Percentiles rank a stretch among this genome's conserved stretches.
phyloP scores from a whole-genome alignment of 2,888 invertebrate species.

The Drosophila picticornis region DNA sequence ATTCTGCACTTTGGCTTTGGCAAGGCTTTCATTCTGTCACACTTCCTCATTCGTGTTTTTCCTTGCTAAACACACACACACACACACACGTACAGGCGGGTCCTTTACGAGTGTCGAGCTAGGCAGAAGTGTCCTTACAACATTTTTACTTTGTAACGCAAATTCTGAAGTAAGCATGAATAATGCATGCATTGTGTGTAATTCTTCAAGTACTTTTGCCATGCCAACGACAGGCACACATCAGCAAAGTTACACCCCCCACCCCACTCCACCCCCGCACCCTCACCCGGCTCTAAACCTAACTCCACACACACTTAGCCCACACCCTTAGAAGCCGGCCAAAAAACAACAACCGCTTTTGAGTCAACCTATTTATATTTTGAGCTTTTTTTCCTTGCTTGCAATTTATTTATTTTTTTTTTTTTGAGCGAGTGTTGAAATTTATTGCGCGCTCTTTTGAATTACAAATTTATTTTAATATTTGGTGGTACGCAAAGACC shows the following conservation, averaged over 20 bases:
- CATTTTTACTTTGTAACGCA: slow-evolving; percentile 79
- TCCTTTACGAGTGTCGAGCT: slow-evolving; percentile 37
- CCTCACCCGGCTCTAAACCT: neutral
- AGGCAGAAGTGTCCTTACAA: slow-evolving; percentile 76
- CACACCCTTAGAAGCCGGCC: slow-evolving; percentile 1
- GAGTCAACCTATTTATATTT: slow-evolving; percentile 73
- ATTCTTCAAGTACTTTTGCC: slow-evolving; percentile 79
- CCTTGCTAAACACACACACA: slow-evolving; percentile 31
- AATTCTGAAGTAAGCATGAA: slow-evolving; percentile 80
- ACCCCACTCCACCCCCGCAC: neutral
- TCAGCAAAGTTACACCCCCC: slow-evolving; percentile 31
- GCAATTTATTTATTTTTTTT: slow-evolving; percentile 4
- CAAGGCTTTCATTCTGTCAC: slow-evolving; percentile 56
- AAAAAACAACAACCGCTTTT: slow-evolving; percentile 27
- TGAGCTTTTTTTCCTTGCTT: slow-evolving; percentile 16
- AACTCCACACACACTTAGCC: neutral
- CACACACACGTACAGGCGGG: slow-evolving; percentile 13
- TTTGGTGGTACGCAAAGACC: slow-evolving; percentile 40
- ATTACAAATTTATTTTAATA: slow-evolving; percentile 78
- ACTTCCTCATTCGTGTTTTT: slow-evolving; percentile 61
- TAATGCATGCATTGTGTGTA: slow-evolving; percentile 79
- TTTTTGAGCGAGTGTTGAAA: slow-evolving; percentile 55
- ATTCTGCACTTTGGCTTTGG: slow-evolving; percentile 40
- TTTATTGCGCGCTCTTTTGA: slow-evolving; percentile 72
- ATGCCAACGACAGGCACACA: slow-evolving; percentile 75